Percentiles rank a stretch among this genome's conserved stretches.
Conservation (phyloP, 2,888 invertebrate genomes). For the Tethea ocularis region DNA sequence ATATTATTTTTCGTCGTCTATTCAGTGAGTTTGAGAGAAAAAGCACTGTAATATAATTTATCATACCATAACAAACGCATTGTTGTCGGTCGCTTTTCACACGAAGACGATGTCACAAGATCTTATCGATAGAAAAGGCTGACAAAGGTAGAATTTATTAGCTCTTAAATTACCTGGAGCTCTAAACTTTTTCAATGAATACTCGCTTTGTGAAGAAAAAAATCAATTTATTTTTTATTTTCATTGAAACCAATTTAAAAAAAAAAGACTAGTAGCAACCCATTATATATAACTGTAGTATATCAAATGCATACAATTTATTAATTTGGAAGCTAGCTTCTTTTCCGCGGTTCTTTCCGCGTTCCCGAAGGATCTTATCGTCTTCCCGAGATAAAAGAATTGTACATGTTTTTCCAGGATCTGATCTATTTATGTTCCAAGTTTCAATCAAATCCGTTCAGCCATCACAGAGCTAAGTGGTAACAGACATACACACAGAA, state of each 20-base stretch:
- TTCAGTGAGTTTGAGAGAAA: neutral
- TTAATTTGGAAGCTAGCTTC: no score
- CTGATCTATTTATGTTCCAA: no score
- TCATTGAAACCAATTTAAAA: neutral
- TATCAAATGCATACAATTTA: no score
- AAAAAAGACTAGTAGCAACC: no score
- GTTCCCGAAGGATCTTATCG: no score
- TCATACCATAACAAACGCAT: neutral
- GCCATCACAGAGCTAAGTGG: no score
- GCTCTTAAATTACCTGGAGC: conserved; percentile 5
- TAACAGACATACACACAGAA: no score
- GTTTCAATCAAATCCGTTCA: no score
- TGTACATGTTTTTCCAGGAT: no score
- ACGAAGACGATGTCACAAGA: neutral
- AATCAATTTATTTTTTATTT: neutral
- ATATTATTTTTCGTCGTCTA: neutral
- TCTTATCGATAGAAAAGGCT: conserved; percentile 9
- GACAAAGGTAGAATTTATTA: conserved; percentile 9
- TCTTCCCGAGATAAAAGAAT: no score
- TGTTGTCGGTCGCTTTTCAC: neutral
- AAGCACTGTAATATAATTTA: neutral
- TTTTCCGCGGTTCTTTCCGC: no score
- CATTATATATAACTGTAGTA: neutral
- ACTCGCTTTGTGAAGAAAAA: neutral
- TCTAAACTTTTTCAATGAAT: conserved; percentile 11